phyloP scores from a whole-genome alignment of 2,113 vertebrate genomes.

The Scalopus aquaticus region DNA sequence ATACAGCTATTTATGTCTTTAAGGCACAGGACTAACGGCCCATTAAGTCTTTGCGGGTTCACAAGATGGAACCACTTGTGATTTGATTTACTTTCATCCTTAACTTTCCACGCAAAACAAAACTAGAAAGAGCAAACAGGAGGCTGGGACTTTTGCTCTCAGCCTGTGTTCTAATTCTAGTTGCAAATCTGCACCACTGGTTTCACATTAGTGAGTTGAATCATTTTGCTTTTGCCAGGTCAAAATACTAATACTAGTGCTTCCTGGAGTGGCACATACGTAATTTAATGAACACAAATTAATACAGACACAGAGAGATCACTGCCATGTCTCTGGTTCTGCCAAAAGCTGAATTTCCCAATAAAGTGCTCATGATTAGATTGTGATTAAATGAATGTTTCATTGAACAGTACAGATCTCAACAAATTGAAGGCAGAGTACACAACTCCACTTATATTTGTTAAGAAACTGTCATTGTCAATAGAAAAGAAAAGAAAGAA shows the following conservation, averaged over 20 bases:
- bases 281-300: conserved; percentile 42
- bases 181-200: conserved; percentile 1
- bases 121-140: neutral
- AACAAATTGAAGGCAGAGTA: neutral
- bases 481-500: too few relatives aligned
- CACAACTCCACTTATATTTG: neutral
- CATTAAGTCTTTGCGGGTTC: neutral
- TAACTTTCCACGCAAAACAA: neutral
- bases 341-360: conserved; percentile 28
- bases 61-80: neutral
- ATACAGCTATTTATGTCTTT: neutral
- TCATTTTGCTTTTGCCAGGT: conserved; percentile 6
- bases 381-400: neutral
- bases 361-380: neutral
- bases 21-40: neutral
- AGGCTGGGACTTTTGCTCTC: neutral
- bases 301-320: neutral
- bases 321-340: neutral
- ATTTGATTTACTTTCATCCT: conserved; percentile 45
- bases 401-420: neutral
- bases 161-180: conserved; percentile 25
- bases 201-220: conserved; percentile 46
- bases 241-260: conserved; percentile 1
- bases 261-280: neutral
- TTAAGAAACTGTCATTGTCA: too few relatives aligned